Conservation (phyloP, 2,113 vertebrate species). For the Hepsetus odoe region DNA sequence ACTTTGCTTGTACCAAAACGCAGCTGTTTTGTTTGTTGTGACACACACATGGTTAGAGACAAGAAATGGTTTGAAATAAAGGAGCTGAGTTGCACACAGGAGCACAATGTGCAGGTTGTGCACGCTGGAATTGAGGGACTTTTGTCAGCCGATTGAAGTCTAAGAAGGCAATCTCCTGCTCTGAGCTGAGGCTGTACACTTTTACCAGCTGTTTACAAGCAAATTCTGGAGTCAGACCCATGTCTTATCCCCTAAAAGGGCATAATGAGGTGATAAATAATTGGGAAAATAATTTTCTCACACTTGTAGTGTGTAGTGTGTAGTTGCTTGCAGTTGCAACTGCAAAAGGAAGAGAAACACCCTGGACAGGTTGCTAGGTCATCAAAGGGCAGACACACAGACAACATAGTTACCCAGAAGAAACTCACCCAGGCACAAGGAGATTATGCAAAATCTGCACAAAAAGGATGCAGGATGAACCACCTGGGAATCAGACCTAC, state of each 20-base stretch:
- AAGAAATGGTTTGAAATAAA: constrained; percentile 17
- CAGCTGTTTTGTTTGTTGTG: not conserved
- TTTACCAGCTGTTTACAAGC: constrained; percentile 15
- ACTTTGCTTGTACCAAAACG: not conserved
- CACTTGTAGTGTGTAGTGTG: no score
- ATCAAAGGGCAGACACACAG: no score
- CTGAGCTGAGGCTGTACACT: constrained; percentile 4
- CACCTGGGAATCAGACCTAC: no score
- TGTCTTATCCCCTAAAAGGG: constrained; percentile 12
- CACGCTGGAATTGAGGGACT: not conserved
- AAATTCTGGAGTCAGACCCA: not conserved
- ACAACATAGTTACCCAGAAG: no score
- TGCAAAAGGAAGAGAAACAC: no score
- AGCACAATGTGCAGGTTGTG: not conserved
- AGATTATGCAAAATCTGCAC: no score
- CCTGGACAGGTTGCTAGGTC: no score
- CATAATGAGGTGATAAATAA: not conserved
- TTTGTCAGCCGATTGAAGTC: constrained; percentile 11
- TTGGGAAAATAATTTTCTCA: not conserved
- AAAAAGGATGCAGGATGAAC: no score
- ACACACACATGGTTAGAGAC: not conserved
- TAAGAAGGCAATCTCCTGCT: constrained; percentile 18
- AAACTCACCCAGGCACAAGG: no score
- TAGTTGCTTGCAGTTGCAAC: no score
- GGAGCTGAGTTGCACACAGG: not conserved